Percentiles rank a stretch among this genome's conserved stretches.
Conservation (phyloP, 2,113 vertebrate genomes). For the Proterorhinus semilunaris region DNA sequence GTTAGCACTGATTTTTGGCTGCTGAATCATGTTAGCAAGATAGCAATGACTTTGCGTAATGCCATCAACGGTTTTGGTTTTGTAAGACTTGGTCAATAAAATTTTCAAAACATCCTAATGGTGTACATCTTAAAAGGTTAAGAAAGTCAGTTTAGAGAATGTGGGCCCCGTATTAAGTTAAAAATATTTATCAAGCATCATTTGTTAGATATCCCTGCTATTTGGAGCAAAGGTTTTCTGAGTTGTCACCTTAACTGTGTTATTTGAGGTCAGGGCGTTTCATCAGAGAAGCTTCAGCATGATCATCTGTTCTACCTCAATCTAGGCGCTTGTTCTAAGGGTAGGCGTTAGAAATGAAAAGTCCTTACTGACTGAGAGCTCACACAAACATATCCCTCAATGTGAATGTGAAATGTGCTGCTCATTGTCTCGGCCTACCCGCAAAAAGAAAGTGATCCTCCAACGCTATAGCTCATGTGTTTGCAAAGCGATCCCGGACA, state of each 20-base stretch:
- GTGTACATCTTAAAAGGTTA: too few relatives aligned
- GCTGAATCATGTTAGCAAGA: constrained; percentile 37
- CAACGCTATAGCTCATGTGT: constrained; percentile 9
- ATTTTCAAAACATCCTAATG: too few relatives aligned
- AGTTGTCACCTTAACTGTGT: too few relatives aligned
- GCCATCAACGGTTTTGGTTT: not conserved
- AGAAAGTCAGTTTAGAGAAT: too few relatives aligned
- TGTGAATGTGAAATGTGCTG: constrained; percentile 2
- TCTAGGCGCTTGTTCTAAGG: too few relatives aligned
- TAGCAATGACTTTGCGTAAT: constrained; percentile 7
- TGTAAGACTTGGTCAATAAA: not conserved
- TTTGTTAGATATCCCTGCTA: not conserved
- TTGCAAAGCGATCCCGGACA: constrained; percentile 40
- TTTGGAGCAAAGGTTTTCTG: too few relatives aligned
- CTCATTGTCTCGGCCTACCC: constrained; percentile 11
- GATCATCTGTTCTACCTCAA: too few relatives aligned
- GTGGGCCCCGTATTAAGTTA: not conserved
- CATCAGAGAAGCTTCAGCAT: too few relatives aligned
- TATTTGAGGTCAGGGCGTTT: too few relatives aligned
- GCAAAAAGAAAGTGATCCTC: constrained; percentile 20
- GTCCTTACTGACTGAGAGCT: too few relatives aligned
- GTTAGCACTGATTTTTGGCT: constrained; percentile 31
- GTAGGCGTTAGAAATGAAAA: too few relatives aligned
- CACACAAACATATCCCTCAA: constrained; percentile 7
- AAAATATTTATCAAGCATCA: not conserved